Conservation (phyloP, 2,113 vertebrate genomes). For the Columbina picui region DNA sequence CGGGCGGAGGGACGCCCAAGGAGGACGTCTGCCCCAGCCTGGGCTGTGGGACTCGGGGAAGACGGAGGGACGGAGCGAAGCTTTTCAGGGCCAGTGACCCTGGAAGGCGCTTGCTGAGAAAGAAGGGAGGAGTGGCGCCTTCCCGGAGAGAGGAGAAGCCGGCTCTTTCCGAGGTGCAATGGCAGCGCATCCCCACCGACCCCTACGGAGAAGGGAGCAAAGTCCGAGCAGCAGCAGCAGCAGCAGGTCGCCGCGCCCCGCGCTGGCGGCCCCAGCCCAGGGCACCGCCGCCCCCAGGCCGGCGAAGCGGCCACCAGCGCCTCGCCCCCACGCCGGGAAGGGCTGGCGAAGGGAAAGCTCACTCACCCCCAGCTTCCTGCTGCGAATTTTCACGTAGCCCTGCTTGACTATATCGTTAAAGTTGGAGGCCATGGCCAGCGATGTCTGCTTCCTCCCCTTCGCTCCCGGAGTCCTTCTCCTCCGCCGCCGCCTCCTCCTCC, state of each 20-base stretch:
- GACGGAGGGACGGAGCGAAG: background rate
- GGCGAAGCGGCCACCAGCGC: background rate
- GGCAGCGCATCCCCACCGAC: background rate
- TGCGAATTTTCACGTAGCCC: constrained; percentile 96
- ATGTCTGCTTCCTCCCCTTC: constrained; percentile 17
- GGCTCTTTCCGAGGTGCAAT: background rate
- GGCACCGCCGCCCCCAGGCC: background rate
- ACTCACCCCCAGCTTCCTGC: constrained; percentile 99
- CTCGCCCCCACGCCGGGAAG: background rate
- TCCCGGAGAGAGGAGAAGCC: background rate
- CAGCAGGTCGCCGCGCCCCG: constrained; percentile 22
- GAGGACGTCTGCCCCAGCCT: background rate
- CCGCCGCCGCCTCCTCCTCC: background rate
- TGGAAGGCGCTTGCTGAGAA: background rate
- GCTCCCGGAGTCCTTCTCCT: background rate
- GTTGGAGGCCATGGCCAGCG: constrained; percentile 93
- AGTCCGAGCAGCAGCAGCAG: background rate
- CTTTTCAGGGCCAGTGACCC: background rate
- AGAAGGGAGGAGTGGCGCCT: background rate
- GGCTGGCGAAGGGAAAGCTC: background rate
- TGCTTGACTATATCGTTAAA: constrained; percentile 99
- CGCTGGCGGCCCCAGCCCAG: background rate
- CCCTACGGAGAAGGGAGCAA: background rate
- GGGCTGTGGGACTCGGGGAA: background rate
- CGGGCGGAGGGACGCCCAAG: too few relatives aligned